Base-by-base conservation (phyloP, 2,888 invertebrate genomes). In the Rhagonycha lutea region DNA sequence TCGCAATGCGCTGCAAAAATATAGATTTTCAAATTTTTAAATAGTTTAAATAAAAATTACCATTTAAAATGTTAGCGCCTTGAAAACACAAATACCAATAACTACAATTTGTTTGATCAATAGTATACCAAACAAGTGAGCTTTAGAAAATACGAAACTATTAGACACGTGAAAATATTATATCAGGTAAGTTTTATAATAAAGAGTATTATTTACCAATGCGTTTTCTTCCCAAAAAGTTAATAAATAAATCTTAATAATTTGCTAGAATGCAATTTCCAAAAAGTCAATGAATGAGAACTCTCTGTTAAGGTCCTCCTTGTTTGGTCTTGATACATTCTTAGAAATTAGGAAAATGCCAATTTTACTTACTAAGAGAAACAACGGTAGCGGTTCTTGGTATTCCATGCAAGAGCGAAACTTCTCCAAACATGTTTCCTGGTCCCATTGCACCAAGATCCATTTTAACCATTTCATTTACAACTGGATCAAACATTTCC, bases 361-460 rank as follows among this genome's bases (percentile, higher is more conserved):
- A 24, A 12, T 69, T 23, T 32, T 68, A 77, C 81, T 74, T 87
- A 91, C 91, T 90, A 73, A 84, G 82, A 28, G 91, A 92, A 9
- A 89, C 89, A 73, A 90, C 90, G 0, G 93, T 92, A 14, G 92
- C 91, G 8, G 91, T 90, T 83, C 93, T 89, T 5, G 89, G 89
- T 65, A 92, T 89, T 24, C 89, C 89, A 80, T 93, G 92, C 70
- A 93, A 84, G 61, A 93, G 84, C 0, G 92, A 91, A 12, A 92
- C 90, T 86, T 93, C 92, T 0, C 93, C 94, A 81, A 93, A 93
- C 89, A 91, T 90, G 72, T 91, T 91, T 0, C 93, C 93, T 0
- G 89, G 79, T 24, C 88, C 89, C 86, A 92, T 88, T 0, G 83
- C 83, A 5, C 90, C 91, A 9, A 91, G 86, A 14, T 90, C 89